These are phyloP conservation scores for Lichenostomus cassidix DNA, from an alignment of 2,113 vertebrate species.

Conservation along the genomic window DNA sequence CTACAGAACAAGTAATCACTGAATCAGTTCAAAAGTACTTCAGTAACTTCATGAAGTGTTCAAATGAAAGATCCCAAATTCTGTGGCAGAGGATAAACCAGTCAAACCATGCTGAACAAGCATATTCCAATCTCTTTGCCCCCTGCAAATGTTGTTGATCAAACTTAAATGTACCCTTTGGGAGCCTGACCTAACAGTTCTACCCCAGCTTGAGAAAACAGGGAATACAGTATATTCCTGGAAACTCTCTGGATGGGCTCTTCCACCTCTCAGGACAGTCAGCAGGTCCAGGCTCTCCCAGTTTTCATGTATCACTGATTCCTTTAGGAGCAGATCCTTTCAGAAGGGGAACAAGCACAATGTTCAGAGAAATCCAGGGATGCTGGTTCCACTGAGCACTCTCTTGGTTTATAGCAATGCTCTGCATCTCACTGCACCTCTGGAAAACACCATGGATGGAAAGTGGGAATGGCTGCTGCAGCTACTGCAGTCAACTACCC, in stretches of 20 bases:
- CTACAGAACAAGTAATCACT: background rate
- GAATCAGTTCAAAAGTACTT: background rate
- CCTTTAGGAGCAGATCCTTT: background rate
- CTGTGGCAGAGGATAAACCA: background rate
- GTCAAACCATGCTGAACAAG: background rate
- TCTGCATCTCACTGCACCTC: background rate
- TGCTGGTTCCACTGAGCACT: background rate
- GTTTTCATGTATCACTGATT: background rate
- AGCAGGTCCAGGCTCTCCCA: background rate
- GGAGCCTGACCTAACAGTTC: background rate
- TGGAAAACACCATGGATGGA: background rate
- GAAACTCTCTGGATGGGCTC: background rate
- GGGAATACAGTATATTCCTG: background rate
- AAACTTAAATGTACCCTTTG: background rate
- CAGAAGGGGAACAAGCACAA: background rate
- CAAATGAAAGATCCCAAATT: background rate
- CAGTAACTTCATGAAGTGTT: background rate
- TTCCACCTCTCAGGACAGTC: background rate
- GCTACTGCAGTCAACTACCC: background rate
- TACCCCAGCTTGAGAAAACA: background rate
- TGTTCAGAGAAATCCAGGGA: background rate
- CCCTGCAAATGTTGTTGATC: background rate
- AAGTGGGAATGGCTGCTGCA: background rate
- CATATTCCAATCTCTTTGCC: background rate
- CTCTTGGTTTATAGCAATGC: background rate